Conservation (phyloP, 2,113 vertebrate species). For the Fregetta grallaria region DNA sequence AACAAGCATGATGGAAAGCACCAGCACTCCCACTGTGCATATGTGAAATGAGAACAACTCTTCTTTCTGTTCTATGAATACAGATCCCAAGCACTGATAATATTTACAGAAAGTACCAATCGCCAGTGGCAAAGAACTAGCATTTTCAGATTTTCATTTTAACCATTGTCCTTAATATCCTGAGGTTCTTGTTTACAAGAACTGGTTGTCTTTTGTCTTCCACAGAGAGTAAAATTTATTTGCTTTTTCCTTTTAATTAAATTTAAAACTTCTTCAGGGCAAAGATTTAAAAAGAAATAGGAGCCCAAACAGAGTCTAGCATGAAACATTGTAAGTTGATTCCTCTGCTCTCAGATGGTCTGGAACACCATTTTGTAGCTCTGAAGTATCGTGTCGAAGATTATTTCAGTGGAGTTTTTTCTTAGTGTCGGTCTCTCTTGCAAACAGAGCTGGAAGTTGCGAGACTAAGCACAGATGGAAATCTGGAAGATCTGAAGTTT, state of each 20-base stretch:
- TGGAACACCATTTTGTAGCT: neutral
- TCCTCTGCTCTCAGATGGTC: neutral
- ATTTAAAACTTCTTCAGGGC: constrained; percentile 15
- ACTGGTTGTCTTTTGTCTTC: constrained; percentile 43
- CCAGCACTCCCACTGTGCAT: constrained; percentile 33
- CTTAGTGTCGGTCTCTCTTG: constrained; percentile 21
- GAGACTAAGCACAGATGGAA: constrained; percentile 94
- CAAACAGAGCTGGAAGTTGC: constrained; percentile 93
- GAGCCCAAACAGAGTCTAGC: neutral
- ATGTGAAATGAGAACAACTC: constrained; percentile 43
- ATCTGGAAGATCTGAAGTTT: constrained; percentile 93
- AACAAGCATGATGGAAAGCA: constrained; percentile 45
- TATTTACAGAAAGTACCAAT: constrained; percentile 41
- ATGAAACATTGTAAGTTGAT: neutral
- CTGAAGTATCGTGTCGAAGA: neutral
- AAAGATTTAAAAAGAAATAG: constrained; percentile 12
- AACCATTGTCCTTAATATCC: constrained; percentile 30
- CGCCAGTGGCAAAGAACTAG: neutral
- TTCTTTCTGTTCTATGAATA: constrained; percentile 26
- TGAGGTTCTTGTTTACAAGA: constrained; percentile 50
- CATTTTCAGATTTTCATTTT: constrained; percentile 54
- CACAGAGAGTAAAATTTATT: constrained; percentile 7
- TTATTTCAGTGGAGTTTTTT: constrained; percentile 13
- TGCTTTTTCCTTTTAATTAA: constrained; percentile 7
- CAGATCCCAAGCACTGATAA: constrained; percentile 7